Evolutionary conservation across 2,113 vertebrate genomes (phyloP).

Genomic region (Bolborhynchus lineola): DNA sequence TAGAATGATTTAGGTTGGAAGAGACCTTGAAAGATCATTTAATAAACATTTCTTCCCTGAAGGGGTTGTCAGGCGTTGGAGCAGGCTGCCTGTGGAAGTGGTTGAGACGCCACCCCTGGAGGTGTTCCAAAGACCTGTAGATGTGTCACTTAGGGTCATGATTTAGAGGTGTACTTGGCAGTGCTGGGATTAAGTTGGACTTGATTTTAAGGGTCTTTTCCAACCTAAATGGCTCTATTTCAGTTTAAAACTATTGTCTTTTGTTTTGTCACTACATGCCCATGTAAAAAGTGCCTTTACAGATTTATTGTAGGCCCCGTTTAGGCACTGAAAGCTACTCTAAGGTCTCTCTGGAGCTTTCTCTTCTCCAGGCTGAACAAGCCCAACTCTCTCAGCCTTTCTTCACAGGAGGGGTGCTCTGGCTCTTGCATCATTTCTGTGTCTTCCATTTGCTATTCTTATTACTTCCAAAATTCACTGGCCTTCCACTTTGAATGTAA

Average conservation of each 20-base stretch:
- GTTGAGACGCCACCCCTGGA: background rate
- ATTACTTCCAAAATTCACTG: background rate
- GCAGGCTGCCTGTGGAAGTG: background rate
- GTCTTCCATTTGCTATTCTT: background rate
- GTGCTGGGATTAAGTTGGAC: background rate
- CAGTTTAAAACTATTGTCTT: background rate
- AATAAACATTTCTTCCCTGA: background rate
- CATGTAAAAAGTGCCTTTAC: background rate
- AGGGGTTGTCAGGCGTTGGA: background rate
- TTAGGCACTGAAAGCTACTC: fast-evolving
- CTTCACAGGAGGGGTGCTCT: background rate
- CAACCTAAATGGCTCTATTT: background rate
- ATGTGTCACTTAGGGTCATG: background rate
- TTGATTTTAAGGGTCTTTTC: background rate
- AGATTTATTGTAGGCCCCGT: background rate
- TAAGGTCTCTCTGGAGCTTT: background rate
- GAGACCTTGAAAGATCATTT: background rate
- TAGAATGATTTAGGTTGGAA: background rate
- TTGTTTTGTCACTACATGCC: background rate
- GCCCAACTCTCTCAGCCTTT: background rate
- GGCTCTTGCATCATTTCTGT: fast-evolving
- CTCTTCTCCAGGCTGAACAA: background rate
- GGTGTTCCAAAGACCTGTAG: background rate
- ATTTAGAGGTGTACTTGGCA: background rate
- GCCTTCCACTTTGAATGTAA: background rate